These are phyloP conservation scores for Brachirus orientalis DNA, from an alignment of 2,113 vertebrate species.

Conservation along the genomic window DNA sequence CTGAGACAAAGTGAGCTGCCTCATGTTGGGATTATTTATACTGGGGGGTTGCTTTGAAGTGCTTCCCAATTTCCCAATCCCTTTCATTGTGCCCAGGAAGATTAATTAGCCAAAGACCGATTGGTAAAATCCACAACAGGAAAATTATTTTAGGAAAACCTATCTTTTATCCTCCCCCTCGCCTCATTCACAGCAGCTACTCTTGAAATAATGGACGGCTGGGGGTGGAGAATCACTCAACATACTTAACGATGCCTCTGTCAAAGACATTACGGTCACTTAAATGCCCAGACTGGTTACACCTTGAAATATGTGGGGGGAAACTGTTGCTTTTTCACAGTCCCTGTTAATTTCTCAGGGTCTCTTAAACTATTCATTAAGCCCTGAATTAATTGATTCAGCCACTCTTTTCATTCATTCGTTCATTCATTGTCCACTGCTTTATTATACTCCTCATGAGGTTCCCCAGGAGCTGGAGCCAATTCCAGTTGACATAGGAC, in stretches of 20 bases:
- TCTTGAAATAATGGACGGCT: conserved; percentile 54
- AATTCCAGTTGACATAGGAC: too few relatives aligned
- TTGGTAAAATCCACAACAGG: conserved; percentile 84
- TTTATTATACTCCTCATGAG: too few relatives aligned
- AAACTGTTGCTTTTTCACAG: conserved; percentile 39
- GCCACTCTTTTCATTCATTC: conserved; percentile 45
- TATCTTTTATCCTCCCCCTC: conserved; percentile 52
- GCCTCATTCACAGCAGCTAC: conserved; percentile 38
- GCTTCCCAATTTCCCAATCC: conserved; percentile 79
- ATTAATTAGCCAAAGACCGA: conserved; percentile 84
- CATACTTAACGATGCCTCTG: conserved; percentile 48
- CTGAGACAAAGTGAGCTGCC: conserved; percentile 73
- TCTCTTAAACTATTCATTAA: conserved; percentile 57
- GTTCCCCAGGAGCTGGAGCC: too few relatives aligned
- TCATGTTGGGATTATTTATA: conserved; percentile 77
- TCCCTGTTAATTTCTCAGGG: conserved; percentile 29
- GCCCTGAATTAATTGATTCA: conserved; percentile 54
- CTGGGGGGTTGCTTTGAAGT: conserved; percentile 79
- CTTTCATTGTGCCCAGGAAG: conserved; percentile 80
- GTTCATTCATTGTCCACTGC: conserved; percentile 8
- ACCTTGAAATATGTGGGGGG: conserved; percentile 62
- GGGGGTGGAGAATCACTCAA: conserved; percentile 24
- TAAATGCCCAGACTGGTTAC: conserved; percentile 63
- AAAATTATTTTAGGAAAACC: conserved; percentile 83
- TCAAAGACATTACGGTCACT: conserved; percentile 45